Evolutionary conservation across 2,113 vertebrate genomes (phyloP), one percentile per base, ranked within the genome.

Genomic region (Tragelaphus imberbis): DNA sequence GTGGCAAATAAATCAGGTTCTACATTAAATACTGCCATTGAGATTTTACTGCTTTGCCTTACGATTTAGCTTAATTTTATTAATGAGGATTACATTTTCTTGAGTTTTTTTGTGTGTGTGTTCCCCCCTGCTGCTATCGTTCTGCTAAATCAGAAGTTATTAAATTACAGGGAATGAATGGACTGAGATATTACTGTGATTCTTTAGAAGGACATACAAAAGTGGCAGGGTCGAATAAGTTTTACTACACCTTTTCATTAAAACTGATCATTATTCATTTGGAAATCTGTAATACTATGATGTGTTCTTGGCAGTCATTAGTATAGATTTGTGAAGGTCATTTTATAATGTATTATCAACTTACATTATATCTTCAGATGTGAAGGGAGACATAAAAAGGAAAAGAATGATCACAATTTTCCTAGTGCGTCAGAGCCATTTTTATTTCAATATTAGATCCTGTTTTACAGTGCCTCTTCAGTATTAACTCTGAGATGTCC

Each of bases 241-340:
- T 87, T 97, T 81, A 89, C 36, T 68, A 21, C 65, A 15, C 79
- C 28, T 96, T 94, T 96, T 94, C 59, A 91, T 95, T 84, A 91
- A 97, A 96, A 93, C 61, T 61, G 11, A 80, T 89, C 93, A 88
- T 97, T 96, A 96, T 90, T 97, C 96, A 96, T 33, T 68, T 40
- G 75, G 40, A 59, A 90, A 94, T 91, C 90, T 16, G 58, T 97
- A 96, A 96, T 49, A 55, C 19, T 56, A 51, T 63, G 33, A 87
- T 91, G 47, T 8, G 0, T 84, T 97, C 89, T 86, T 63, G 79
- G 81, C 30, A 97, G 53, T 55, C 80, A 95, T 90, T 93, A 96
- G 91, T 94, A 84, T 28, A 94, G 55, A 96, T 95, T 87, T 97
- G 89, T 95, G 87, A 97, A 97, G 96, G 97, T 97, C 95, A 98